A percentile compares a stretch with the other conserved stretches of the same genome.
Evolutionary conservation across 2,888 invertebrate genomes (phyloP).

Genomic region (Argyresthia albistria): DNA sequence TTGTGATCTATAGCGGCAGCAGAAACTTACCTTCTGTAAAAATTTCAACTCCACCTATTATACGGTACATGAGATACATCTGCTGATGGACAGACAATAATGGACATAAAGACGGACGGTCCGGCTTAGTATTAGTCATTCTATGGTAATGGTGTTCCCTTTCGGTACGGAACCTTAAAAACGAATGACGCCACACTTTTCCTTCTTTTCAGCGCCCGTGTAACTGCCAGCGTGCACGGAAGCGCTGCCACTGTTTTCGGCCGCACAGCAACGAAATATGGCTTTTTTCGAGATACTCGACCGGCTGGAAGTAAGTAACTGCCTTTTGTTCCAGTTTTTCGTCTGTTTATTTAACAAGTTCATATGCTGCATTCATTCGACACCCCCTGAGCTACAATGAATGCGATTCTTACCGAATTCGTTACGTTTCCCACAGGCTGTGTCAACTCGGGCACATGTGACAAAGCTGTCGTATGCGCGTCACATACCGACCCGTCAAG

Average conservation of each 20-base stretch:
- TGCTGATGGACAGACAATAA: too few relatives aligned
- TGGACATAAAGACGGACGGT: too few relatives aligned
- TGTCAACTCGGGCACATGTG: slow-evolving; percentile 51
- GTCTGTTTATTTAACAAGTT: neutral
- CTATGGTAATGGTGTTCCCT: too few relatives aligned
- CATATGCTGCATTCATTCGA: neutral
- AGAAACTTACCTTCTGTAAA: too few relatives aligned
- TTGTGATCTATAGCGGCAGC: too few relatives aligned
- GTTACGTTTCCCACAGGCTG: slow-evolving; percentile 23
- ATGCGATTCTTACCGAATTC: neutral
- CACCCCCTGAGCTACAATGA: neutral
- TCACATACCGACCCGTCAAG: slow-evolving; percentile 25
- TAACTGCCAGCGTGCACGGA: slow-evolving; percentile 90
- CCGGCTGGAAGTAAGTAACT: slow-evolving; percentile 87
- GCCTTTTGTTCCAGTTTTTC: neutral
- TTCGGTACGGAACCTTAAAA: neutral
- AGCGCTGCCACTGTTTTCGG: slow-evolving; percentile 93
- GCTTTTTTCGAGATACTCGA: slow-evolving; percentile 97
- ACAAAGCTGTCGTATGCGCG: slow-evolving; percentile 17
- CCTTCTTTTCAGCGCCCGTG: slow-evolving; percentile 88
- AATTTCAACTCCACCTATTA: too few relatives aligned
- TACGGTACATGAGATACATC: too few relatives aligned
- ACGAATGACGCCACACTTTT: slow-evolving; percentile 15
- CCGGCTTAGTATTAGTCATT: too few relatives aligned
- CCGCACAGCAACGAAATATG: slow-evolving; percentile 95